Conservation (phyloP, 2,113 vertebrate genomes). For the Phalacrocorax carbo region DNA sequence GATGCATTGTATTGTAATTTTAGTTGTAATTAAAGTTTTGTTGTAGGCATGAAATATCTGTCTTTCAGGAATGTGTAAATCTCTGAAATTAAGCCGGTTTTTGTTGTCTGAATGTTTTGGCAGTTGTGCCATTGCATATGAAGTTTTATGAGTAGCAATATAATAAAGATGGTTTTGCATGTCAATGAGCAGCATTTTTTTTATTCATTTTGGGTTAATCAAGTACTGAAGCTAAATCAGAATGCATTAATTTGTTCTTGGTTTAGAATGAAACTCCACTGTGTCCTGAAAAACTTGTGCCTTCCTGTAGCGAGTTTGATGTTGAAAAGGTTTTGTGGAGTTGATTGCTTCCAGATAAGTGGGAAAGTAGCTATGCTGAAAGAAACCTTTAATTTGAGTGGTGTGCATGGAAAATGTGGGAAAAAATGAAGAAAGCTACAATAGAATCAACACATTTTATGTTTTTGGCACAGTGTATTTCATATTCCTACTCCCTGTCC, state of each 20-base stretch:
- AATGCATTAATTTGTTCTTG: slow-evolving; percentile 6
- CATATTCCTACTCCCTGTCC: slow-evolving; percentile 33
- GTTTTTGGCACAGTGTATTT: slow-evolving; percentile 19
- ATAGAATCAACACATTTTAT: neutral
- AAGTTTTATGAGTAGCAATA: slow-evolving; percentile 49
- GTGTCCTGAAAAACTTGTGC: neutral
- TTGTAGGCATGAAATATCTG: slow-evolving; percentile 30
- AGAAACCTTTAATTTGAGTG: neutral
- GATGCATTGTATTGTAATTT: slow-evolving; percentile 4
- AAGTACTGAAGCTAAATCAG: neutral
- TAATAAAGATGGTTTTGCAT: slow-evolving; percentile 30
- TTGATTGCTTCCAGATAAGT: slow-evolving; percentile 48
- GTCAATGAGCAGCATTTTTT: slow-evolving; percentile 31
- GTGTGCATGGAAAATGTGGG: neutral
- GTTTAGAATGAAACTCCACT: slow-evolving; percentile 2
- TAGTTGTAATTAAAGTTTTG: slow-evolving; percentile 46
- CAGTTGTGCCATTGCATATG: neutral
- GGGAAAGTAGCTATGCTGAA: neutral
- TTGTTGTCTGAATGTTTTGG: slow-evolving; percentile 39
- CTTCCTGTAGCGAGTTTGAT: neutral
- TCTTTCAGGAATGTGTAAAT: slow-evolving; percentile 52
- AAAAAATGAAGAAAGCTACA: neutral
- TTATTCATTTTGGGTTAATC: slow-evolving; percentile 40
- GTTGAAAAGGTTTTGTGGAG: slow-evolving; percentile 12
- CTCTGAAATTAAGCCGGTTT: neutral